Conservation (phyloP, 1,140 invertebrate genomes). For the Venustaconcha ellipsiformis region DNA sequence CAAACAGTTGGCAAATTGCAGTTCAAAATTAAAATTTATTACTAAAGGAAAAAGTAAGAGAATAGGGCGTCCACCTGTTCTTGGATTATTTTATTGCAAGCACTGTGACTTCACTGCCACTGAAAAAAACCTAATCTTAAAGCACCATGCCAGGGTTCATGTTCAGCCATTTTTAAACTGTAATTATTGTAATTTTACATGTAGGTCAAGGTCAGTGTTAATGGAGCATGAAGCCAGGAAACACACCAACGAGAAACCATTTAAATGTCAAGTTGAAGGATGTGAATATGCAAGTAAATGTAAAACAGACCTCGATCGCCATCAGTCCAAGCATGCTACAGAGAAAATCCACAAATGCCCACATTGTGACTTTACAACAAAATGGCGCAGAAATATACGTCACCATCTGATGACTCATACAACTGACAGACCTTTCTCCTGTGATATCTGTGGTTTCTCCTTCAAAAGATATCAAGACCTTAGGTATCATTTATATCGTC, state of each 20-base stretch:
- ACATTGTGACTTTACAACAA: slow-evolving; percentile 44
- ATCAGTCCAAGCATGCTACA: slow-evolving; percentile 41
- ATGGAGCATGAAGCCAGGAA: slow-evolving; percentile 39
- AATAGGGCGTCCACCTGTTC: slow-evolving; percentile 13
- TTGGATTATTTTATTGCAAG: slow-evolving; percentile 30
- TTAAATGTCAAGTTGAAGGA: slow-evolving; percentile 38
- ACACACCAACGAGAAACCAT: slow-evolving; percentile 42
- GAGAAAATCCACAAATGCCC: slow-evolving; percentile 43
- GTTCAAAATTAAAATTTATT: not conserved
- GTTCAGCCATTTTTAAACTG: slow-evolving; percentile 9
- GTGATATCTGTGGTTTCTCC: slow-evolving; percentile 38
- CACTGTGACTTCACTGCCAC: slow-evolving; percentile 34
- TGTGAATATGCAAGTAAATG: slow-evolving; percentile 38
- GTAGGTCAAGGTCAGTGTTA: slow-evolving; percentile 15
- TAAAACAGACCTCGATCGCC: slow-evolving; percentile 33
- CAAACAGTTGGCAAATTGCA: not conserved
- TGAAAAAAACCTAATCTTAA: slow-evolving; percentile 8
- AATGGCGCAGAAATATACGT: slow-evolving; percentile 42
- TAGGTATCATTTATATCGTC: slow-evolving; percentile 46
- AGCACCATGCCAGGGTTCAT: slow-evolving; percentile 8
- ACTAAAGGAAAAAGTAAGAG: slow-evolving; percentile 1
- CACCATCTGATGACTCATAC: slow-evolving; percentile 43
- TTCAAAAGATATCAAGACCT: slow-evolving; percentile 42
- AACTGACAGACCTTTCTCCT: slow-evolving; percentile 34
- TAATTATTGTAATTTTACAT: slow-evolving; percentile 31